Evolutionary conservation across 2,888 invertebrate genomes (phyloP).

Genomic region (Drosophila robusta): DNA sequence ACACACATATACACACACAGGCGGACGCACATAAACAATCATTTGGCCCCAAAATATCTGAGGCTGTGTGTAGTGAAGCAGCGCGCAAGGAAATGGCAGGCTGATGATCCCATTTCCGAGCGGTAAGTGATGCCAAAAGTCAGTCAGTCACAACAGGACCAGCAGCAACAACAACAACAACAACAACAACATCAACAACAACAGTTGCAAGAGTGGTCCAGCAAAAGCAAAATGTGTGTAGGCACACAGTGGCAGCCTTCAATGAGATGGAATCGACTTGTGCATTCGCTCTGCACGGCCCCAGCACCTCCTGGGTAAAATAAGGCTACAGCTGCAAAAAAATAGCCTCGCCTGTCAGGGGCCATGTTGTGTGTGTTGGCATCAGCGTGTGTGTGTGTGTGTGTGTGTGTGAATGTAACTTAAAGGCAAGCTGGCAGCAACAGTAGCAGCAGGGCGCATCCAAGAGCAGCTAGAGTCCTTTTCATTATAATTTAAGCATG

Average conservation of each 20-base stretch:
- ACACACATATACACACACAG: slow-evolving; percentile 14
- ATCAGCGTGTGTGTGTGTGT: slow-evolving; percentile 16
- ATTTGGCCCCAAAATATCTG: slow-evolving; percentile 70
- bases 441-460: slow-evolving; percentile 47
- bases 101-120: slow-evolving; percentile 84
- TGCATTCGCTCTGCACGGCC: slow-evolving; percentile 64
- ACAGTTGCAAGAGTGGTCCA: slow-evolving; percentile 27
- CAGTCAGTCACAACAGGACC: slow-evolving; percentile 59
- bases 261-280: slow-evolving; percentile 74
- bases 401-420: slow-evolving; percentile 27
- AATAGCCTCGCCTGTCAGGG: slow-evolving; percentile 26
- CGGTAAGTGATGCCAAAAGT: slow-evolving; percentile 83
- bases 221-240: slow-evolving; percentile 42
- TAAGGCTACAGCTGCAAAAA: slow-evolving; percentile 54
- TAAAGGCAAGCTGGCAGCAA: slow-evolving; percentile 42
- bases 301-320: slow-evolving; percentile 59
- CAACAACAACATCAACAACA: slow-evolving; percentile 22
- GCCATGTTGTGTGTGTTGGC: slow-evolving; percentile 11
- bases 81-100: slow-evolving; percentile 81
- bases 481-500: slow-evolving; percentile 82
- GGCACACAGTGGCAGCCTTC: slow-evolving; percentile 60
- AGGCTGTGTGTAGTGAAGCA: slow-evolving; percentile 73
- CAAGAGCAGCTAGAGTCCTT: slow-evolving; percentile 68
- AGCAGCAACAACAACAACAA: slow-evolving; percentile 18
- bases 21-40: slow-evolving; percentile 71